Percentiles rank a stretch among this genome's conserved stretches.
Conservation (phyloP, 2,113 vertebrate species). For the Corythornis cristatus region DNA sequence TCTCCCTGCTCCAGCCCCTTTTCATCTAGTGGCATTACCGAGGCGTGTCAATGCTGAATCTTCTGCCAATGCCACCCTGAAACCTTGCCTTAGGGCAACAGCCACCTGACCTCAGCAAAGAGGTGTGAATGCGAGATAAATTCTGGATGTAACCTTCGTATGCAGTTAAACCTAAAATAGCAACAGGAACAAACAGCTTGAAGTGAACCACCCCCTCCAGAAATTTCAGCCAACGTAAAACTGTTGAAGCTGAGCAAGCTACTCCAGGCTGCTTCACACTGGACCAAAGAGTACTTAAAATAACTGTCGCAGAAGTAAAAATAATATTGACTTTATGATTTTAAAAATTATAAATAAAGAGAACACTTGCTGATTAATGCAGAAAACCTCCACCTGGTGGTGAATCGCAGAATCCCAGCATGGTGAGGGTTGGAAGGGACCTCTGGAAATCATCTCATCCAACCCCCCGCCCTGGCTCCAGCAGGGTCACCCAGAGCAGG, state of each 20-base stretch:
- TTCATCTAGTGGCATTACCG: background rate
- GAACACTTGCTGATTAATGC: background rate
- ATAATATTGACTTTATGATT: background rate
- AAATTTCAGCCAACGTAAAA: background rate
- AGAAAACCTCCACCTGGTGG: constrained; percentile 49
- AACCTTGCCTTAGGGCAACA: background rate
- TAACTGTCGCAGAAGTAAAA: background rate
- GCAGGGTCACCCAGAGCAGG: background rate
- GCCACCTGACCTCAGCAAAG: background rate
- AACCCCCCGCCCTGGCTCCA: background rate
- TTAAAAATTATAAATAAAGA: background rate
- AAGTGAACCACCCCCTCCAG: background rate
- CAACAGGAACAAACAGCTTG: background rate
- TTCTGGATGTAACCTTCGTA: background rate
- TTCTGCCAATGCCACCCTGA: background rate
- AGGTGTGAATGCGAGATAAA: background rate
- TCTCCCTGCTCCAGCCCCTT: background rate
- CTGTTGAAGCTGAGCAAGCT: background rate
- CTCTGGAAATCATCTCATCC: background rate
- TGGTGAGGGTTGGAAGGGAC: background rate
- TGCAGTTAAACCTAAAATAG: background rate
- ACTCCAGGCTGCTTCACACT: background rate
- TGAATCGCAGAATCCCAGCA: background rate
- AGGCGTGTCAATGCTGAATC: background rate
- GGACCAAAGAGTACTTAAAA: background rate